Percentiles rank a stretch among this genome's conserved stretches.
Conservation (phyloP, 2,888 invertebrate species). For the Pardosa pseudoannulata region DNA sequence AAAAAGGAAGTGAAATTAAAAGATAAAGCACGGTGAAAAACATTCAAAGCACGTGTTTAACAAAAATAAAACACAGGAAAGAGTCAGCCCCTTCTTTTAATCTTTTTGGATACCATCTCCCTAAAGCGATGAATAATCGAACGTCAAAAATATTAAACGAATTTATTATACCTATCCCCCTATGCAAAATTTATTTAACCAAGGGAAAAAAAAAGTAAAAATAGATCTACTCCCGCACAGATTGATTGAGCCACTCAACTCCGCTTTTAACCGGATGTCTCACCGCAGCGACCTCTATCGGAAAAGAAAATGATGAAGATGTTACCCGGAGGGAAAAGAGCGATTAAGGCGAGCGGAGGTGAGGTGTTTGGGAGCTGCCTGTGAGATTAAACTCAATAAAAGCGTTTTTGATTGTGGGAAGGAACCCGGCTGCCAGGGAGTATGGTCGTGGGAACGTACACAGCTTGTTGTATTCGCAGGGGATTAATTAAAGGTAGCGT, state of each 20-base stretch:
- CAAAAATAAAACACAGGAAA: background rate
- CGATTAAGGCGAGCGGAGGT: conserved; percentile 65
- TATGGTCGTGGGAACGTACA: conserved; percentile 67
- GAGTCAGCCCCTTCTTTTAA: background rate
- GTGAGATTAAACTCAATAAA: conserved; percentile 73
- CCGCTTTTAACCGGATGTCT: conserved; percentile 65
- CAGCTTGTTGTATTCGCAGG: conserved; percentile 60
- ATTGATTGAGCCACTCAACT: conserved; percentile 51
- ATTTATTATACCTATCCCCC: conserved; percentile 23
- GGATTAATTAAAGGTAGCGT: conserved; percentile 69
- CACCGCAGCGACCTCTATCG: conserved; percentile 10
- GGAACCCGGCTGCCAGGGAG: conserved; percentile 43
- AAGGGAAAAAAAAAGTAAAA: background rate
- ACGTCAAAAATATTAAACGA: conserved; percentile 32
- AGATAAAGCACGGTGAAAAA: too few species aligned
- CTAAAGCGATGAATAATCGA: conserved; percentile 30
- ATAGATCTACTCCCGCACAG: conserved; percentile 40
- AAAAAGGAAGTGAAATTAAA: too few species aligned
- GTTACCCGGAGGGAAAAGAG: conserved; percentile 55
- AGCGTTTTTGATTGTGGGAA: conserved; percentile 73
- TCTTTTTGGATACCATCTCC: background rate
- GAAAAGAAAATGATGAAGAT: conserved; percentile 65
- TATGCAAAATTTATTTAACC: conserved; percentile 9
- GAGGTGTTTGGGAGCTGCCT: conserved; percentile 71
- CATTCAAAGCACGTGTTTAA: background rate